Evolutionary conservation across 1,140 invertebrate species (phyloP), one percentile per base, ranked within the genome.

Genomic region (Plutomurus gul): DNA sequence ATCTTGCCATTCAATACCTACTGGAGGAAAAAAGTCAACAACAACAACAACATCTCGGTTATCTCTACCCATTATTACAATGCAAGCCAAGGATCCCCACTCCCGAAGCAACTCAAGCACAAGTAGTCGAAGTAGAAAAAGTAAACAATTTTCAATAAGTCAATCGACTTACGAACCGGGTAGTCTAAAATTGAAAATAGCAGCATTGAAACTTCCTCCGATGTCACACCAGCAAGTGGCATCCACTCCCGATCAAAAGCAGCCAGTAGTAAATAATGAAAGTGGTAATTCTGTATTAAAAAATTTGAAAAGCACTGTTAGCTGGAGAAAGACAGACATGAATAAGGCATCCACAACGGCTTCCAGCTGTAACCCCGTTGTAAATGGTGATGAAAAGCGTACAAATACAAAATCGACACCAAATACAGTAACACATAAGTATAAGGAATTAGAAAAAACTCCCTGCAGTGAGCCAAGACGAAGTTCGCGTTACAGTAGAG

Each of bases 161-260:
- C 49, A 20, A 30, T 75, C 60, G 77, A 79, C 72, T 18, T 79
- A 79, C 51, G 74, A 79, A 27, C 73, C 79, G 13, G 82, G 79
- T 25, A 81, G 82, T 49, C 37, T 83, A 22, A 83, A 83, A 56
- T 37, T 83, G 20, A 78, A 78, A 51, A 76, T 83, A 22, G 79
- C 82, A 75, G 75, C 79, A 36, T 75, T 83, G 51, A 76, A 79
- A 46, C 22, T 77, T 39, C 73, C 79, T 18, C 40, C 30, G 10
- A 72, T 72, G 40, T 20, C 4, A 40, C 70, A 65, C n/a, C 56
- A 65, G 36, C 56, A 30, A 18, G 11, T n/a, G 4, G 27, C 39
- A 43, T n/a, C 39, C 56, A 65, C 56, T 33, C 56, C 47, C 1
- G 56, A 65, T 25, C 56, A 27, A 30, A 65, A n/a, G 16, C 27